A percentile compares a stretch with the other conserved stretches of the same genome.
Evolutionary conservation across 2,113 vertebrate species (phyloP).

Genomic region (Clupea harengus): DNA sequence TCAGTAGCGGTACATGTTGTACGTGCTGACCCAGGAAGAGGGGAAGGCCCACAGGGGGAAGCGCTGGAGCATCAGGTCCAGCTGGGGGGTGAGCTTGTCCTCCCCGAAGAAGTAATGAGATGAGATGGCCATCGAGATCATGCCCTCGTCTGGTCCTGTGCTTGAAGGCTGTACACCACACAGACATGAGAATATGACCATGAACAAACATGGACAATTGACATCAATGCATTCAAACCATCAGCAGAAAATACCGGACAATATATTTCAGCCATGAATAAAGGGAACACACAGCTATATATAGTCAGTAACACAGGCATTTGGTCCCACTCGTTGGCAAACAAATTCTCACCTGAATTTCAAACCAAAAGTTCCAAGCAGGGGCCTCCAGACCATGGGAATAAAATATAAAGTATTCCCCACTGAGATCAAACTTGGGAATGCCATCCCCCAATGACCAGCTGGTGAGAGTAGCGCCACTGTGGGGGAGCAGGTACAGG

Average conservation of each 20-base stretch:
- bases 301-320: neutral
- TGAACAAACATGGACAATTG: neutral
- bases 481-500: conserved; percentile 79
- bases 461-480: conserved; percentile 72
- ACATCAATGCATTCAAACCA: neutral
- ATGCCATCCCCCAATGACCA: conserved; percentile 89
- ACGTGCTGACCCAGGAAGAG: conserved; percentile 92
- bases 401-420: conserved; percentile 95
- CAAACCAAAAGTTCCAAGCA: conserved; percentile 90
- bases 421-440: conserved; percentile 75
- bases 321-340: neutral
- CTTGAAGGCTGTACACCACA: conserved; percentile 55
- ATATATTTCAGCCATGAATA: neutral
- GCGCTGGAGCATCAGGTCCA: conserved; percentile 71
- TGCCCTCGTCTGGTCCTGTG: conserved; percentile 72
- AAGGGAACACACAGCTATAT: neutral
- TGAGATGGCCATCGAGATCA: conserved; percentile 84
- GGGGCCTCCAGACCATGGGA: conserved; percentile 83
- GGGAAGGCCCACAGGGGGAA: conserved; percentile 88
- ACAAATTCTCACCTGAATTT: conserved; percentile 77
- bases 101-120: conserved; percentile 88
- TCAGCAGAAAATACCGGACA: neutral
- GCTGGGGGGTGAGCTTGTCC: conserved; percentile 78
- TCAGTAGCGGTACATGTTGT: conserved; percentile 81
- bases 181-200: neutral